Evolutionary conservation across 2,888 invertebrate species (phyloP), one percentile per base, ranked within the genome.

Genomic region (Eueremaeus valkanovi): DNA sequence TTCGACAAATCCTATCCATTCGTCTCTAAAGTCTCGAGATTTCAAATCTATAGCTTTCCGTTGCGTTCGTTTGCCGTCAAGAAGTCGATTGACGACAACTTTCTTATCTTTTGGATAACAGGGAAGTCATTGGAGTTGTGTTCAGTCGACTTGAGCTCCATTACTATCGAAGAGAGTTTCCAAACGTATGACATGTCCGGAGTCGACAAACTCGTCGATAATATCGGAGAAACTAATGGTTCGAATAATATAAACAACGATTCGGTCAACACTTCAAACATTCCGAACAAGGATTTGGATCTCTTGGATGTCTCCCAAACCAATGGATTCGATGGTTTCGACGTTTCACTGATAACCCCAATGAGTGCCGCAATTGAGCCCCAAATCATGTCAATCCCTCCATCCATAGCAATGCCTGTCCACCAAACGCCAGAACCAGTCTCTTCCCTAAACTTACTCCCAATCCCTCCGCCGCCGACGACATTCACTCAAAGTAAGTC

Each of bases 21-120:
- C 29, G 70, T 75, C 31, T 58, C 21, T 33, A 75, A 75, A 75
- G 72, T 75, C 2, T 42, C 72, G 2, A 58, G 75, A 8, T 75
- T 75, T 42, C 75, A 75, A 29, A 11, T 72, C 18, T 75, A 75
- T 31, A 75, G 55, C 55, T 33, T 31, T 13, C 61, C 72, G 6
- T 63, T 75, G 40, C 18, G 55, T 3, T 75, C 75, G 3, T 72
- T 75, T 18, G 13, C 36, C 31, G 72, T 72, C 6, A 75, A 75
- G 49, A 33, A 72, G 36, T 21, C 72, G 13, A 75, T 45, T 36
- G 29, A 33, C 55, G 55, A 33, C 24, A 55, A 75, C 8, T 16
- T 75, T n/a, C 33, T 72, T 0, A 61, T 75, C n/a, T 75, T 75
- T 51, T 75, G 75, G 75, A 40, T 75, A 27, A 75, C 58, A 18